Conservation (phyloP, 2,113 vertebrate genomes). For the Danio rerio region DNA sequence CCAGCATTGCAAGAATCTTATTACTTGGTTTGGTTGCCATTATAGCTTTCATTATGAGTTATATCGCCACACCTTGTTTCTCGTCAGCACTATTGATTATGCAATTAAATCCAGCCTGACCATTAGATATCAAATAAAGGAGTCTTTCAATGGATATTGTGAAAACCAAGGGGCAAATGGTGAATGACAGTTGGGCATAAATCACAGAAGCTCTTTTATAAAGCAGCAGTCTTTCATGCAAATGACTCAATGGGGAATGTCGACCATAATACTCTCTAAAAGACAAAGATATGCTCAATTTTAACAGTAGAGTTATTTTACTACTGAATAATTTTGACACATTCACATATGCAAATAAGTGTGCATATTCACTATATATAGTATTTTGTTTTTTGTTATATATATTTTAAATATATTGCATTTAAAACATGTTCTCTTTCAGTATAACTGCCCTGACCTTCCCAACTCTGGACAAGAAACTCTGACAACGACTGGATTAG, state of each 20-base stretch:
- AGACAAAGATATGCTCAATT: neutral
- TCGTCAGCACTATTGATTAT: slow-evolving; percentile 46
- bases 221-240: slow-evolving; percentile 46
- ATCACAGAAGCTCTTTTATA: slow-evolving; percentile 44
- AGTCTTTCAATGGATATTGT: slow-evolving; percentile 21
- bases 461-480: too few species aligned
- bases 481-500: too few species aligned
- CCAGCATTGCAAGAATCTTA: slow-evolving; percentile 1
- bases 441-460: too few species aligned
- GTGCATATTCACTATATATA: too few species aligned
- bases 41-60: slow-evolving; percentile 48
- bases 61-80: slow-evolving; percentile 46
- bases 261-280: neutral
- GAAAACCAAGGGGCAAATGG: slow-evolving; percentile 11
- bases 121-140: slow-evolving; percentile 47
- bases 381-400: too few species aligned
- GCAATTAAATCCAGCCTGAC: slow-evolving; percentile 49
- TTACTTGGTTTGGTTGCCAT: slow-evolving; percentile 32
- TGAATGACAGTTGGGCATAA: slow-evolving; percentile 29
- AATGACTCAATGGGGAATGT: slow-evolving; percentile 9
- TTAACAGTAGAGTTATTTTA: neutral
- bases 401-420: too few species aligned
- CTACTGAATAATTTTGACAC: too few species aligned
- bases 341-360: too few species aligned
- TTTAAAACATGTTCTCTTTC: too few species aligned